Conservation (phyloP, 23 tunicate species). For the Oikopleura vanhoeffeni region DNA sequence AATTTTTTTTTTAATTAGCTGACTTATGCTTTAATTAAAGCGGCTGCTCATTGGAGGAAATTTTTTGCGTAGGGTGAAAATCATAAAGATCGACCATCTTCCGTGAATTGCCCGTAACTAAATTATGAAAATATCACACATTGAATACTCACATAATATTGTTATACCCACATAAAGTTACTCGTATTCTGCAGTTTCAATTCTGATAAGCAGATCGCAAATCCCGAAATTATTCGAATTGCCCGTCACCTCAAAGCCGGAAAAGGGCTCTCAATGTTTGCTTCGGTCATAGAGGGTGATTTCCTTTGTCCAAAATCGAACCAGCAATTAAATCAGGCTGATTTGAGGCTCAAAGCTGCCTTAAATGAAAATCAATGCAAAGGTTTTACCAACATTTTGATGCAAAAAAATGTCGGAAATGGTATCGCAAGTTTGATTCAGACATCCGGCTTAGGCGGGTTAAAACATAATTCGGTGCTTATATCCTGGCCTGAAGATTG, state of each 20-base stretch:
- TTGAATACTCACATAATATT: too few species aligned
- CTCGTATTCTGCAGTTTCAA: too few species aligned
- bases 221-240: slow-evolving; percentile 38
- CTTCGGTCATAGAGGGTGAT: slow-evolving; percentile 57
- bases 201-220: too few species aligned
- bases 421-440: slow-evolving; percentile 57
- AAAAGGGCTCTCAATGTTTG: slow-evolving; percentile 64
- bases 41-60: too few species aligned
- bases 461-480: slow-evolving; percentile 64
- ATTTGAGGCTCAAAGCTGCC: slow-evolving; percentile 18
- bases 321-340: neutral
- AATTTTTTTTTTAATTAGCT: too few species aligned
- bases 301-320: neutral
- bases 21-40: too few species aligned
- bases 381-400: slow-evolving; percentile 54
- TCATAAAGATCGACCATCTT: too few species aligned
- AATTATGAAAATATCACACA: too few species aligned
- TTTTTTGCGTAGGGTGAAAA: too few species aligned
- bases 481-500: slow-evolving; percentile 87
- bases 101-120: too few species aligned
- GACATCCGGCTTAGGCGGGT: slow-evolving; percentile 70
- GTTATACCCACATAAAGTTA: too few species aligned
- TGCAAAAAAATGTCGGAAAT: slow-evolving; percentile 38
- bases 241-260: slow-evolving; percentile 95
- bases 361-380: slow-evolving; percentile 49